Base-by-base conservation (phyloP, 2,888 invertebrate species). In the Tridacna gigas region DNA sequence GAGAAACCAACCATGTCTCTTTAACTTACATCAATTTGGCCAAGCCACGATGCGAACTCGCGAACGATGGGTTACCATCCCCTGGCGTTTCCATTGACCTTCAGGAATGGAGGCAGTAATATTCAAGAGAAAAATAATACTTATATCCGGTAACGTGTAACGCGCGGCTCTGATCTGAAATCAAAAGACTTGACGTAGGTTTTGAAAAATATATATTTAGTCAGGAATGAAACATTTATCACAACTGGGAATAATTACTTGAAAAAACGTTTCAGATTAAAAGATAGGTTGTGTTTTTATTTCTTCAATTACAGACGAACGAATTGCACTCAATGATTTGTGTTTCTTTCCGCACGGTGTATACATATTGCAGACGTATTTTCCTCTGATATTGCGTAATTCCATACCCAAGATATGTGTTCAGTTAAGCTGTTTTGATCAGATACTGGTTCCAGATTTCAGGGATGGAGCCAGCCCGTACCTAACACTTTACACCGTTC, bases 331-430 rank as follows among this genome's bases (percentile, higher is more conserved):
- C 51, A 2, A 71, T 51, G 71, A 0, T 71, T n/a, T 47, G 63
- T 63, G 63, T 63, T 63, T 63, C 45, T 71, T 71, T 71, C 25
- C 20, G 47, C 51, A 22, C 22, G 51, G 25, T 22, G 12, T 71
- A 22, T 51, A 61, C 28, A 37, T 37, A 65, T 71, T 71, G 45
- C 71, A 51, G 25, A 51, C 51, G 71, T 48, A 71, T 67, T 77
- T 79, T 74, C 60, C 74, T 48, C 45, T 73, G 80, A 80, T 84
- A 80, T 84, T 81, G 28, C 78, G 84, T 77, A 77, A 77, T 48
- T 77, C 51, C 66, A 77, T 77, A 77, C 67, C 77, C 15, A 18
- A 77, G 77, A 77, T 84, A 81, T 84, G 63, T 79, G 63, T 69
- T 77, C 45, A 78, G 79, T 75, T 84, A 79, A 81, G 73, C 74